Conservation (phyloP, 2,888 invertebrate genomes). For the Leucoma salicis region DNA sequence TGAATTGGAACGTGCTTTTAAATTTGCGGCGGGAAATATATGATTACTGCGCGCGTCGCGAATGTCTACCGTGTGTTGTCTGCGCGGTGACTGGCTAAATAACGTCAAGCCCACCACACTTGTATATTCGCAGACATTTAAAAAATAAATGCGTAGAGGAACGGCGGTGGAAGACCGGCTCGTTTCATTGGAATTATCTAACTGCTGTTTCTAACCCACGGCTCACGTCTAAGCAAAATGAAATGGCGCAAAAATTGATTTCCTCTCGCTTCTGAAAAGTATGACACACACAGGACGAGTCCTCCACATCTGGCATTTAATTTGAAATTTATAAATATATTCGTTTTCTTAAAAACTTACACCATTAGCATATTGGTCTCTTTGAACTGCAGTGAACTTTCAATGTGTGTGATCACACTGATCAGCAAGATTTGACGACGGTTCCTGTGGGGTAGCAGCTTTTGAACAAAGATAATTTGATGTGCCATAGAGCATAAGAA, state of each 20-base stretch:
- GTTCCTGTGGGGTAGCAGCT: no score
- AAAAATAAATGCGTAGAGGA: constrained; percentile 72
- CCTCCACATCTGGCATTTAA: background rate
- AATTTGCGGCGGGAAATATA: constrained; percentile 66
- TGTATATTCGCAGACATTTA: constrained; percentile 74
- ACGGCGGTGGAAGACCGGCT: constrained; percentile 67
- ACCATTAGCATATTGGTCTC: background rate
- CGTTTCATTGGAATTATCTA: constrained; percentile 67
- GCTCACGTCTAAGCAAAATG: constrained; percentile 20
- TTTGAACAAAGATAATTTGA: no score
- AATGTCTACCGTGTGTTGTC: constrained; percentile 63
- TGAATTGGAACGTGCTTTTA: constrained; percentile 48
- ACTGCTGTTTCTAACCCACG: constrained; percentile 38
- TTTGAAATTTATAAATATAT: background rate
- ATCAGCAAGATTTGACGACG: no score
- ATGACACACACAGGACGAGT: background rate
- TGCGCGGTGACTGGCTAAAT: constrained; percentile 70
- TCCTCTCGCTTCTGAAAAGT: background rate
- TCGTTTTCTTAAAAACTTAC: background rate
- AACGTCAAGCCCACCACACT: constrained; percentile 58
- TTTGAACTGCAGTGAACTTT: background rate
- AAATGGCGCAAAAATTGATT: constrained; percentile 19
- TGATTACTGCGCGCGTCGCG: constrained; percentile 54
- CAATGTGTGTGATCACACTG: no score
- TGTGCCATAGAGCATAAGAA: no score